These are phyloP conservation scores for Syndactyla subalaris DNA, from an alignment of 2,797 vertebrate species.

Conservation along the genomic window DNA sequence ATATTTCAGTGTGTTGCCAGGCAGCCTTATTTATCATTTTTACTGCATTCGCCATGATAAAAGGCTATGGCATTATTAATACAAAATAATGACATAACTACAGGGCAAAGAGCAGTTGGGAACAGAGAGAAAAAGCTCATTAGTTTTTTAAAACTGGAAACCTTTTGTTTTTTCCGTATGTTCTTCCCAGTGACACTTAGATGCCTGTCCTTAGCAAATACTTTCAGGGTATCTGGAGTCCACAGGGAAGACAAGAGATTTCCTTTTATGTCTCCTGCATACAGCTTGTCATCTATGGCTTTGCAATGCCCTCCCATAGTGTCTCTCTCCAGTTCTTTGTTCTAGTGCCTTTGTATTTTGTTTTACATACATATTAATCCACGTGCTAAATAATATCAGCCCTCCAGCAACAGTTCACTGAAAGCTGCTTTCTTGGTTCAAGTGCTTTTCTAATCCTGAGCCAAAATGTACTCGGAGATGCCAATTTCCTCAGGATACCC, in stretches of 20 bases:
- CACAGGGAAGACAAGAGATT: background rate
- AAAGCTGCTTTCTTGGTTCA: background rate
- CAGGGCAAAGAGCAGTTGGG: background rate
- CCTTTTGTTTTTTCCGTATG: background rate
- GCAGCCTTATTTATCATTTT: conserved; percentile 10
- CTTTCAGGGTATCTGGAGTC: background rate
- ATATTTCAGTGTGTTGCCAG: background rate
- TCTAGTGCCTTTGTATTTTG: background rate
- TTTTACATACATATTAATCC: conserved; percentile 52
- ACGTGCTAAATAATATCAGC: conserved; percentile 10
- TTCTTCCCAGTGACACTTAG: background rate
- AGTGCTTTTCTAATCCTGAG: conserved; percentile 31
- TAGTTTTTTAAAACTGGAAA: conserved; percentile 5
- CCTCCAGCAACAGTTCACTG: background rate
- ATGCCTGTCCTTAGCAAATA: background rate
- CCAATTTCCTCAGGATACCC: background rate
- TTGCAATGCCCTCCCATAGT: background rate
- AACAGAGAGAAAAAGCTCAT: background rate
- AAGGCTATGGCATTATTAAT: background rate
- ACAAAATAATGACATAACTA: background rate
- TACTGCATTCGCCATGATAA: background rate
- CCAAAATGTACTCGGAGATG: background rate
- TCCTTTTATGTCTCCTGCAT: conserved; percentile 20
- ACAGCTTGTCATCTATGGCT: background rate
- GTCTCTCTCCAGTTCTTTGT: conserved; percentile 21